A percentile compares a stretch with the other conserved stretches of the same genome.
These are phyloP conservation scores for Melanophora roralis DNA, from an alignment of 2,888 invertebrate species.

Conservation along the genomic window DNA sequence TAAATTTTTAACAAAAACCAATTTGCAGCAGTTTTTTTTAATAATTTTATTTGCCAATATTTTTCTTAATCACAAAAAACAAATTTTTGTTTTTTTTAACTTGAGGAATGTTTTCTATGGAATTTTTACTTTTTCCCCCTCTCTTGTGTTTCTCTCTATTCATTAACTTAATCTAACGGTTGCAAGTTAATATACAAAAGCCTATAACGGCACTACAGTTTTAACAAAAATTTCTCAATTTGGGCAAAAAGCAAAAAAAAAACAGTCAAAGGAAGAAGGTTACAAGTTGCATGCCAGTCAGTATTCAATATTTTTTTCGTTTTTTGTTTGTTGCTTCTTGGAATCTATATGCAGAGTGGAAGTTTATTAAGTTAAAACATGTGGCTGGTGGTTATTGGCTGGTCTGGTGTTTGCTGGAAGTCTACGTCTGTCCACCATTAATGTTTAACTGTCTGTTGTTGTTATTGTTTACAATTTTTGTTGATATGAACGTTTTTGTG, in stretches of 20 bases:
- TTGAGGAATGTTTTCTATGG: no score
- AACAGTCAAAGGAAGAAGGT: conserved; percentile 13
- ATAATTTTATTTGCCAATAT: no score
- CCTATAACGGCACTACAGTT: conserved; percentile 24
- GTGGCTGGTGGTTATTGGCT: conserved; percentile 12
- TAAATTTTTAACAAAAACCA: no score
- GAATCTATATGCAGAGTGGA: conserved; percentile 13
- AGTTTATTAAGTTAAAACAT: conserved; percentile 22
- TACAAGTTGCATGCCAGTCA: conserved; percentile 1
- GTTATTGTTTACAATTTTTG: conserved; percentile 20
- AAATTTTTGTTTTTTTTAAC: no score
- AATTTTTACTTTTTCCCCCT: neutral
- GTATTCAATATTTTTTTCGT: neutral
- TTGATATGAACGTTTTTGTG: neutral
- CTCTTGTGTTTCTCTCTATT: neutral
- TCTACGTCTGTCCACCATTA: conserved; percentile 30
- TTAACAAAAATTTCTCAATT: neutral
- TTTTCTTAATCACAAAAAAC: no score
- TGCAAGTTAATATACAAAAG: neutral
- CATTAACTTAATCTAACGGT: conserved; percentile 17
- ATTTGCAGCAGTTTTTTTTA: no score
- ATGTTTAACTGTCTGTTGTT: conserved; percentile 46
- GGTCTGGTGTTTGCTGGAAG: neutral
- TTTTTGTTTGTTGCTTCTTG: conserved; percentile 2
- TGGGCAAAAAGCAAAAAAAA: neutral